Evolutionary conservation across 1,140 invertebrate genomes (phyloP).

Genomic region (Habropoda laboriosa): DNA sequence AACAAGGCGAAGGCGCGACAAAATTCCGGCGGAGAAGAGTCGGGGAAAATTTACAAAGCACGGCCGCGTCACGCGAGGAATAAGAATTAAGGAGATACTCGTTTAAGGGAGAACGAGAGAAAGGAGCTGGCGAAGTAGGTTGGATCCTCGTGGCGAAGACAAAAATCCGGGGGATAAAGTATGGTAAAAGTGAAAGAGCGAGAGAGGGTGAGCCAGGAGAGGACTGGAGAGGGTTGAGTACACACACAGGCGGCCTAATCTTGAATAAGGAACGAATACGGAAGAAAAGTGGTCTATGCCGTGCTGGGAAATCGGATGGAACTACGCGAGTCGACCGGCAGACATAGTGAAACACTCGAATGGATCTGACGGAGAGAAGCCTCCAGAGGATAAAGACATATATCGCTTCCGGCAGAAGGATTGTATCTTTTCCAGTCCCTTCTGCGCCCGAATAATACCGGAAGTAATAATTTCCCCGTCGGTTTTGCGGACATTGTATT

Average conservation of each 20-base stretch:
- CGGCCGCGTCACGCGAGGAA: slow-evolving; percentile 34
- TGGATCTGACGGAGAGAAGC: slow-evolving; percentile 52
- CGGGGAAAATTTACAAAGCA: slow-evolving; percentile 24
- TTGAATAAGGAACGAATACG: slow-evolving; percentile 58
- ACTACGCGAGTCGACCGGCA: slow-evolving; percentile 25
- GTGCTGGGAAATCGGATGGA: not conserved
- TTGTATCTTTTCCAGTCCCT: slow-evolving; percentile 9
- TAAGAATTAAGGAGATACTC: slow-evolving; percentile 50
- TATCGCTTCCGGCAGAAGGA: slow-evolving; percentile 34
- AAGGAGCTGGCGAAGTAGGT: not conserved
- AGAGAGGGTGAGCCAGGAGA: not conserved
- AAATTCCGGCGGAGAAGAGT: not conserved
- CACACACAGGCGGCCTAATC: slow-evolving; percentile 45
- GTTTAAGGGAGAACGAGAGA: slow-evolving; percentile 2
- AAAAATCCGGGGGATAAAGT: slow-evolving; percentile 51
- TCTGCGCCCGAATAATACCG: not conserved
- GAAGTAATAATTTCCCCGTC: slow-evolving; percentile 23
- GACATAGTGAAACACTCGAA: slow-evolving; percentile 57
- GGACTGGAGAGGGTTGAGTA: slow-evolving; percentile 7
- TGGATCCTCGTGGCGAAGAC: not conserved
- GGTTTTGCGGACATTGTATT: not conserved
- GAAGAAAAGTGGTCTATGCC: slow-evolving; percentile 10
- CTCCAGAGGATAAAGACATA: slow-evolving; percentile 58
- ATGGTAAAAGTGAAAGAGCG: not conserved
- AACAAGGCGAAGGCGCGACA: not conserved